Evolutionary conservation across 2,797 vertebrate genomes (phyloP), one percentile per base, ranked within the genome.

Genomic region (Stomatorhinus walkeri): DNA sequence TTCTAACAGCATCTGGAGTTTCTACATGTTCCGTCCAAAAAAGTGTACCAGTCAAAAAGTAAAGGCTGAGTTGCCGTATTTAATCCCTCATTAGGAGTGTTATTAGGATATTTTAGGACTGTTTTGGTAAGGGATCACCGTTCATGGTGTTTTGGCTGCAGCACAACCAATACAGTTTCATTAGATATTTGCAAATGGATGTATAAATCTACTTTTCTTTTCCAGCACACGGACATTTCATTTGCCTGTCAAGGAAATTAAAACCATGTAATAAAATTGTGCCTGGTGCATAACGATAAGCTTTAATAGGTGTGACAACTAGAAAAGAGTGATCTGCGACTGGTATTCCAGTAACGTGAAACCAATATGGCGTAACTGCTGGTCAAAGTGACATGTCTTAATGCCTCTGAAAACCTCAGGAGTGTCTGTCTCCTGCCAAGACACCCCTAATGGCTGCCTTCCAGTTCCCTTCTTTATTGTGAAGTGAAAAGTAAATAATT

Each of bases 401-500:
- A 94, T 94, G 93, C 91, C 90, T 92, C 94, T 94, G 94, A 92
- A 93, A 93, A 95, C 93, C 94, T 94, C 93, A 94, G 94, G 92
- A 96, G 94, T 93, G 93, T 93, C 94, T 93, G 90, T 90, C 91
- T 92, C 92, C 93, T 92, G 94, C 94, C 95, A 95, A 92, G 91
- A 56, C 0, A 89, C 88, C 22, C 84, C 88, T 22, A 90, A 90
- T 92, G 95, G 95, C 93, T 90, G 12, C 46, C 88, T 91, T 95
- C 95, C 95, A 95, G 93, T 92, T 95, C 94, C 92, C 76, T 94
- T 94, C 94, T 95, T 93, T 94, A 95, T 95, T 95, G 93, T 93
- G 96, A 97, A 96, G 93, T 84, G 94, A 90, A 92, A 96, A 93
- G 94, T 95, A 95, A 96, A 96, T 94, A 95, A 95, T 96, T 96